Evolutionary conservation across 2,797 vertebrate genomes (phyloP), one percentile per base, ranked within the genome.

Genomic region (Linurgus olivaceus): DNA sequence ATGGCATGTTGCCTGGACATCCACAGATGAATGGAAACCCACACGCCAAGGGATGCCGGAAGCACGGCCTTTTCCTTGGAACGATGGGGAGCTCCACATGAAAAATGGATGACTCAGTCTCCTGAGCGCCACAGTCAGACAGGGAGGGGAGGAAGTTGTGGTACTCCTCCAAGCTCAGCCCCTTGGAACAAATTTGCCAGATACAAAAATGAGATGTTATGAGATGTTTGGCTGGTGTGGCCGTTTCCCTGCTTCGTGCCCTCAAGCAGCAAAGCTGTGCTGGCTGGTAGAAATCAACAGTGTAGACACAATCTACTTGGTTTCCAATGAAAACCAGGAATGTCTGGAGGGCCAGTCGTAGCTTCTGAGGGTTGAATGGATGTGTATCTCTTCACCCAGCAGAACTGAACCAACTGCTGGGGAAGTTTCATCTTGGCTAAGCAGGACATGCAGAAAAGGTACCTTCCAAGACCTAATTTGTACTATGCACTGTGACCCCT

Each of bases 21-120:
- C 54, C 62, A 44, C 31, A 72, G 42, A 91, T 83, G 78, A 95
- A 91, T 90, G 92, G 87, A 80, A 93, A 66, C 44, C 66, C 54
- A 51, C 3, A 2, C 0, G 19, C 91, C 82, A 95, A 95, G 92
- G 84, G 86, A 94, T 94, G 91, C 91, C 42, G 48, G 77, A 95
- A 96, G 59, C 67, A 24, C 0, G 0, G 84, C 77, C 72, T 80
- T 90, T 87, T 88, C 47, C 72, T 88, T 92, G 81, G 88, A 96
- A 72, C 0, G 4, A 73, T 0, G 0, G 38, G 70, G 75, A 95
- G 61, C 23, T 94, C 79, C 74, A 91, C 66, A 74, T 44, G 68
- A 90, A 93, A 93, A 94, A 80, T 48, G 65, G n/a, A 86, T 94
- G 82, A 95, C 54, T 96, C 81, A 87, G 45, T 76, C 84, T 91